Base-by-base conservation (phyloP, 2,113 vertebrate species). In the Gasterosteus aculeatus region DNA sequence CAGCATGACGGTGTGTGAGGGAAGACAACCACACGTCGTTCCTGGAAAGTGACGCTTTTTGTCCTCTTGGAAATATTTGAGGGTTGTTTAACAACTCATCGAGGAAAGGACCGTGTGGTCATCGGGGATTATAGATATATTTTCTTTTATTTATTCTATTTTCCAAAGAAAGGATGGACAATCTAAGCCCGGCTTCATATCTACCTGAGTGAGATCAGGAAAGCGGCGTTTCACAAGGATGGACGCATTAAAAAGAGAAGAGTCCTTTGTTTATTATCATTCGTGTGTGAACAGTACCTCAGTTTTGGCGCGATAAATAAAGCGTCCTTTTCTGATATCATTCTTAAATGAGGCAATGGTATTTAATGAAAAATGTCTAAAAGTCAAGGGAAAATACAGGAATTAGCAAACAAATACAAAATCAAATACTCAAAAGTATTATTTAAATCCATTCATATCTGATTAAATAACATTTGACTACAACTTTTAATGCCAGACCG, bases 1-100 rank as follows among this genome's bases (percentile, higher is more conserved):
- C 62, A 69, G 71, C 83, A 66, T 85, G 85, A 84, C 63, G 53
- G 75, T 53, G 70, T 81, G 70, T n/a, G 69, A 53, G 62, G 46
- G 56, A 62, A 62, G 7, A 38, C 41, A 77, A 66, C 62, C 72
- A n/a, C 39, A 38, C 29, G 3, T 41, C 41, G 69, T 74, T 60
- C 56, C 31, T 69, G 35, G 60, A 39, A 75, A 81, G 66, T 77
- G 77, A 75, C 5, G 39, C 67, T 82, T 88, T 83, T 26, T 82
- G 57, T 77, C 67, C 14, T 31, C 22, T 51, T 31, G 4, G 11
- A 69, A 68, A 26, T 38, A 14, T 19, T 7, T 10, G 2, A 60
- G 33, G 22, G 19, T 4, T 18, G 12, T 68, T 61, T 61, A 59
- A 14, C 63, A 61, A 69, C 54, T 69, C 16, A 9, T 5, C 33